These are phyloP conservation scores for Mastomys coucha DNA, from an alignment of 2,113 vertebrate genomes.

Conservation along the genomic window DNA sequence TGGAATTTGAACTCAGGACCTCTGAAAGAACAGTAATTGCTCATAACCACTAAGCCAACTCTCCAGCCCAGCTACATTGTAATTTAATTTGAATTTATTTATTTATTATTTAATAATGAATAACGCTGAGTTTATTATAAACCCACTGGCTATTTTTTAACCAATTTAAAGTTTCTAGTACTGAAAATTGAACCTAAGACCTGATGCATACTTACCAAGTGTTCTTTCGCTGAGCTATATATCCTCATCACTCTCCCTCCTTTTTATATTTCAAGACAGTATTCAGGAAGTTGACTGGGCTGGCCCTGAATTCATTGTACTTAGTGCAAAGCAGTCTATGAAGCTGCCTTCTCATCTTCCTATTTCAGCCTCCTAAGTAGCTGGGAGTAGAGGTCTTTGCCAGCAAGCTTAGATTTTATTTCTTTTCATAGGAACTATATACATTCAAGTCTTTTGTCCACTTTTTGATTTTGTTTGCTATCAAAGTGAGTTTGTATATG, in stretches of 20 bases:
- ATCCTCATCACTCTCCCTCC: not conserved
- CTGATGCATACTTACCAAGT: not conserved
- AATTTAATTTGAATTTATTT: not conserved
- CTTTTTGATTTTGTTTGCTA: not conserved
- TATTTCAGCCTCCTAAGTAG: not conserved
- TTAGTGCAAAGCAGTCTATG: not conserved
- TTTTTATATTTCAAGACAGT: not conserved
- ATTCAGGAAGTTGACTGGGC: not conserved
- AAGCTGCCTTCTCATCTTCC: not conserved
- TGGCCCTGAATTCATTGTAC: not conserved
- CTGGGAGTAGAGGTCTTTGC: not conserved
- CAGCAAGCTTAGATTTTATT: not conserved
- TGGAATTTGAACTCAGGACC: too few relatives aligned
- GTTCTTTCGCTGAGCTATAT: not conserved
- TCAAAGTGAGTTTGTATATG: not conserved
- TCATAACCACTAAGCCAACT: too few relatives aligned
- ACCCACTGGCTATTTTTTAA: not conserved
- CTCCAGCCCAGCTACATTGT: not conserved
- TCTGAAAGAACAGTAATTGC: too few relatives aligned
- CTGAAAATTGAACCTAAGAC: not conserved
- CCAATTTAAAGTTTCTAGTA: not conserved
- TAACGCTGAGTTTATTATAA: not conserved
- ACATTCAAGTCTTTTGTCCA: not conserved
- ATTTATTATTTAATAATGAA: not conserved
- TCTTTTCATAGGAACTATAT: not conserved